Evolutionary conservation across 2,888 invertebrate genomes (phyloP).

Genomic region (Ashinkailepas kermadecensis): DNA sequence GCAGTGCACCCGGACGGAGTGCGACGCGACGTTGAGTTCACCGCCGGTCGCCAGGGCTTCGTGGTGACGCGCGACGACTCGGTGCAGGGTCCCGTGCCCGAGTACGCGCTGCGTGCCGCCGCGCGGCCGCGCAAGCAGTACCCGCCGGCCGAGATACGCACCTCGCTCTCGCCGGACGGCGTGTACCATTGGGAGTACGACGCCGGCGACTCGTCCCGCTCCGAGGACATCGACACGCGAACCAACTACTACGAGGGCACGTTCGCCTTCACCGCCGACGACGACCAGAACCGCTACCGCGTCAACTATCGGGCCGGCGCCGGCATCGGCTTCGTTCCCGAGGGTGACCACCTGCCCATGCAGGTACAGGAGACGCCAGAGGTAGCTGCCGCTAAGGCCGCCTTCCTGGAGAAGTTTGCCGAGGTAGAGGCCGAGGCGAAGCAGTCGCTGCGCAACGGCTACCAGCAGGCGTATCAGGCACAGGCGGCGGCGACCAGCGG

Average conservation of each 20-base stretch:
- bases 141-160: conserved; percentile 1
- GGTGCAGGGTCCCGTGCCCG: conserved; percentile 10
- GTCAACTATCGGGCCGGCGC: not conserved
- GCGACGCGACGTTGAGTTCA: conserved; percentile 7
- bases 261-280: not conserved
- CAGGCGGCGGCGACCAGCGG: not conserved
- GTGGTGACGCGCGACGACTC: conserved; percentile 17
- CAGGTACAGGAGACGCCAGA: conserved; percentile 19
- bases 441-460: not conserved
- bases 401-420: conserved; percentile 4
- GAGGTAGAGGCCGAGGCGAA: not conserved
- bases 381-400: conserved; percentile 12
- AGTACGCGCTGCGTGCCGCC: conserved; percentile 12
- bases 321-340: conserved; percentile 20
- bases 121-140: not conserved
- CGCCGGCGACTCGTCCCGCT: conserved; percentile 9
- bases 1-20: conserved; percentile 7
- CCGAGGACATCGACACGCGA: conserved; percentile 3
- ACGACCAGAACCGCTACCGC: not conserved
- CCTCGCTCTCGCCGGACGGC: not conserved
- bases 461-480: not conserved
- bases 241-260: conserved; percentile 9
- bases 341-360: conserved; percentile 3
- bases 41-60: not conserved
- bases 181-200: conserved; percentile 20